Conservation (phyloP, 2,797 vertebrate genomes). For the Arctocebus calabarensis region DNA sequence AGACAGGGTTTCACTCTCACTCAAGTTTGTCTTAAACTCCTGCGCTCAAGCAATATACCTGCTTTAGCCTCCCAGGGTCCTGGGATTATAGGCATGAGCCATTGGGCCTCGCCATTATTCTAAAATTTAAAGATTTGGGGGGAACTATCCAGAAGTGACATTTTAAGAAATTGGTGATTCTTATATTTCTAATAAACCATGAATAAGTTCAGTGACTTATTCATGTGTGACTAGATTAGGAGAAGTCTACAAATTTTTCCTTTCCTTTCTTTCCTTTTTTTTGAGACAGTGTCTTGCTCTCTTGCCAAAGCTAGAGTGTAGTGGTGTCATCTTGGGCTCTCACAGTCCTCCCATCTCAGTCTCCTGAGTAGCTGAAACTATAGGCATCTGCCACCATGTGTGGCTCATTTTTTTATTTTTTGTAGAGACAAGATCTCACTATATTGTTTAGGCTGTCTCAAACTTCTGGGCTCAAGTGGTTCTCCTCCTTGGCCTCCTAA, state of each 20-base stretch:
- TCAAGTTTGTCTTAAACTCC: no score
- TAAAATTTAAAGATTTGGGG: constrained; percentile 58
- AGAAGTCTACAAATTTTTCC: constrained; percentile 23
- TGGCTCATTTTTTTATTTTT: background rate
- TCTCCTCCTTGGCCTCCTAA: background rate
- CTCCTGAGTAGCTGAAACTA: background rate
- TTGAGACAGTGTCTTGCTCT: background rate
- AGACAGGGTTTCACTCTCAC: no score
- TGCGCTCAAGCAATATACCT: no score
- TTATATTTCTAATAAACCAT: background rate
- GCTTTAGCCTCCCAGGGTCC: background rate
- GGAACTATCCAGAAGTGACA: constrained; percentile 37
- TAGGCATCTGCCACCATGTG: background rate
- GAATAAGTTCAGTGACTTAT: constrained; percentile 22
- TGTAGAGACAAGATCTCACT: background rate
- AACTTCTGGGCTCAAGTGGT: background rate
- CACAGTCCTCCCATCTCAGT: background rate
- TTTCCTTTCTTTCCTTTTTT: background rate
- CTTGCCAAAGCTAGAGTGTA: background rate
- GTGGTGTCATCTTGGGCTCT: background rate
- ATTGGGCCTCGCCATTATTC: background rate
- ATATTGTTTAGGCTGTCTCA: background rate
- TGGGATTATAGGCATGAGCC: no score
- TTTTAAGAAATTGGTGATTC: constrained; percentile 35
- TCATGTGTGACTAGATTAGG: constrained; percentile 27